Base-by-base conservation (phyloP, 2,797 vertebrate species). In the Prunella strophiata region DNA sequence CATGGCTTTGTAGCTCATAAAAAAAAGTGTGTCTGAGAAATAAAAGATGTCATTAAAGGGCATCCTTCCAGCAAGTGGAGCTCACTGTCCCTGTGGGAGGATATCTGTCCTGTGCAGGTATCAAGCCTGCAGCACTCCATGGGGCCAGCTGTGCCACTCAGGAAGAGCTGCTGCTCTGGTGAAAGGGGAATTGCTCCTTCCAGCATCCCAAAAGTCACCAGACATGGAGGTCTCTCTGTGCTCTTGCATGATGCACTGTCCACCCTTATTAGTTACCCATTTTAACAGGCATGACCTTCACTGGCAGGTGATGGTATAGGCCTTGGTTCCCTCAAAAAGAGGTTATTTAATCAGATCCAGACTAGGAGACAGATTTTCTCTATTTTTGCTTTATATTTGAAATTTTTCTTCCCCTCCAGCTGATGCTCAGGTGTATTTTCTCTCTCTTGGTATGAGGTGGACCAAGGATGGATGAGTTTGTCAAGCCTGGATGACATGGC, bases 171-270 rank as follows among this genome's bases (percentile, higher is more conserved):
- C 67, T 87, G 6, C 26, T 84, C 29, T 50, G 47, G 6, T 30
- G 29, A 54, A 36, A 7, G 26, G 22, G 47, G 22, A 47, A 36
- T 36, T 6, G 1, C 16, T 76, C 18, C 25, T 73, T 91, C 16
- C 43, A 79, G 22, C 30, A 47, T 18, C 8, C 43, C 27, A 58
- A 16, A 50, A 71, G 18, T 61, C 47, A 65, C 15, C 54, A 75
- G 27, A 26, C 11, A 21, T 11, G 22, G 40, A 77, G 29, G 13
- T 54, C 34, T 30, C 40, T 79, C 19, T 25, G 14, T 47, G 34
- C 40, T 42, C 43, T 77, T 76, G 22, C 36, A 14, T 0, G 1
- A 23, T 67, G 18, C 1, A 0, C 3, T n/a, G 0, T 13, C 42
- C 13, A 29, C 26, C 45, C 34, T 34, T 34, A 59, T 51, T 45